Conservation (phyloP, 2,888 invertebrate species). For the Archaeoteleia sp. region DNA sequence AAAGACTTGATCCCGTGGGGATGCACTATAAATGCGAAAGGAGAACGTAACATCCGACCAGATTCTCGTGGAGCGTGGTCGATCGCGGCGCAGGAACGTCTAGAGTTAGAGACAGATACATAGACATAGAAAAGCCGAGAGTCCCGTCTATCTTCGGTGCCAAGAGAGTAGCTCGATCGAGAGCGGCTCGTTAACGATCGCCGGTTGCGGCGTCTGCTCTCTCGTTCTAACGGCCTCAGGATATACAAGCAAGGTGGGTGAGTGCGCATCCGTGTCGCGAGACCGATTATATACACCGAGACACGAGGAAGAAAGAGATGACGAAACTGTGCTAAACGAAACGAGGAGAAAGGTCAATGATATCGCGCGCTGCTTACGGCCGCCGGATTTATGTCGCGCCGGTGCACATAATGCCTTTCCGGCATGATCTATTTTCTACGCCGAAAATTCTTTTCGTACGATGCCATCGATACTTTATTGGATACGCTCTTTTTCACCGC, state of each 20-base stretch:
- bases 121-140: conserved; percentile 45
- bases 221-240: conserved; percentile 27
- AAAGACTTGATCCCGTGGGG: conserved; percentile 50
- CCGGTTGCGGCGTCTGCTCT: conserved; percentile 28
- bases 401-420: conserved; percentile 34
- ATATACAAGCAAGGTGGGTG: conserved; percentile 46
- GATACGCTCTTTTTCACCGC: too few relatives aligned
- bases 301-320: conserved; percentile 12
- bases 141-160: conserved; percentile 31
- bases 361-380: conserved; percentile 32
- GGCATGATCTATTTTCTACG: conserved; percentile 25
- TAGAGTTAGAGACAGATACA: too few relatives aligned
- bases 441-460: not conserved
- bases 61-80: conserved; percentile 52
- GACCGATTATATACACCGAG: conserved; percentile 14
- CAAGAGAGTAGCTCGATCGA: too few relatives aligned
- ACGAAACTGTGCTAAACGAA: conserved; percentile 15
- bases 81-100: conserved; percentile 50
- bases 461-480: too few relatives aligned
- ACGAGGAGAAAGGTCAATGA: conserved; percentile 46
- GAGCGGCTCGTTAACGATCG: conserved; percentile 45
- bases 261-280: conserved; percentile 43
- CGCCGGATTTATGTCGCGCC: conserved; percentile 35
- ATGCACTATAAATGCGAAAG: conserved; percentile 59
- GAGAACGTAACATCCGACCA: conserved; percentile 53